Evolutionary conservation across 2,797 vertebrate genomes (phyloP).

Genomic region (Peromyscus aztecus): DNA sequence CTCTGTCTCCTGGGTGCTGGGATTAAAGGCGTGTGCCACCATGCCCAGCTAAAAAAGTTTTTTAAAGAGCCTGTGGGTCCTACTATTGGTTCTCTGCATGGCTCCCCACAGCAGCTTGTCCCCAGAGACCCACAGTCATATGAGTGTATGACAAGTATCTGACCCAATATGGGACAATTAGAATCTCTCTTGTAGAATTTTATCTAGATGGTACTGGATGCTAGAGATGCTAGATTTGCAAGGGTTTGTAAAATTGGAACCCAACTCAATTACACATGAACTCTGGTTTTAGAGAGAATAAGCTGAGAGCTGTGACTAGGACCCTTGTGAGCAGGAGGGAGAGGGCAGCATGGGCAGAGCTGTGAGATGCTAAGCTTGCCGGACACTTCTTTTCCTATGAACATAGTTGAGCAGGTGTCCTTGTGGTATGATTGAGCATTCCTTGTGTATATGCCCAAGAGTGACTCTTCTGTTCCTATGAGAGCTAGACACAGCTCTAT

Average conservation of each 20-base stretch:
- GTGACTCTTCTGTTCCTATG: neutral
- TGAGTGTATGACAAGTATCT: neutral
- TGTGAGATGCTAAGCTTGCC: neutral
- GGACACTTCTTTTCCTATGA: neutral
- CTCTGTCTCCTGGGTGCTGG: too few species aligned
- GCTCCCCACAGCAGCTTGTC: neutral
- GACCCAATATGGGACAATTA: neutral
- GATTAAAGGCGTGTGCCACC: too few species aligned
- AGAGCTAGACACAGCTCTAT: neutral
- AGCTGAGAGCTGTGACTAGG: neutral
- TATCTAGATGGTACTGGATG: neutral
- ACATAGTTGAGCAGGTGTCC: too few species aligned
- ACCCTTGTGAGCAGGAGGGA: neutral
- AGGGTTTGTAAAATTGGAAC: constrained; percentile 1
- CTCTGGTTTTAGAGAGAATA: neutral
- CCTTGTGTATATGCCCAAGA: too few species aligned
- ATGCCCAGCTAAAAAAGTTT: neutral
- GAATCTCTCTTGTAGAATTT: neutral
- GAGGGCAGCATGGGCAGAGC: neutral
- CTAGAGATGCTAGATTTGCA: constrained; percentile 43
- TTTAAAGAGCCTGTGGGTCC: neutral
- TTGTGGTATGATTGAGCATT: too few species aligned
- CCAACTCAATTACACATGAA: neutral
- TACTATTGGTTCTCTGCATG: neutral
- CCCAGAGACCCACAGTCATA: neutral